These are phyloP conservation scores for Osmerus eperlanus DNA, from an alignment of 2,113 vertebrate species.

Conservation along the genomic window DNA sequence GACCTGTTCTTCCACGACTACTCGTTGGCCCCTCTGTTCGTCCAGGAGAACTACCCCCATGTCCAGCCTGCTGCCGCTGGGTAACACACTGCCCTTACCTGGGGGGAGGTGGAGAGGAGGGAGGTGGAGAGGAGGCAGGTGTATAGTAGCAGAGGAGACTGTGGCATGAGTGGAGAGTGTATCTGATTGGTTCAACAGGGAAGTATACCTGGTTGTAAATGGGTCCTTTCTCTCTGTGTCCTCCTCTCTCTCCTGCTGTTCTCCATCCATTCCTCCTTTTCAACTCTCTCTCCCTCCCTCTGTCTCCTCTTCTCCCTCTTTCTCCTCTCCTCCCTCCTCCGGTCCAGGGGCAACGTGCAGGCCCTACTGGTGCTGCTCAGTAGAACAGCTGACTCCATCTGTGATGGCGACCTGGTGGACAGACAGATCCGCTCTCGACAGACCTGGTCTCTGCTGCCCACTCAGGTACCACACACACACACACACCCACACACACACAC, in stretches of 20 bases:
- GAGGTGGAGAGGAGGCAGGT: too few relatives aligned
- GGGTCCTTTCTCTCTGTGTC: too few relatives aligned
- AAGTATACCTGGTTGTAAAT: too few relatives aligned
- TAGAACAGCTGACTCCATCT: constrained; percentile 92
- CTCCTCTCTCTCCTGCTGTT: background rate
- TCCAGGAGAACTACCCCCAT: constrained; percentile 94
- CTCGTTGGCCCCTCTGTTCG: constrained; percentile 93
- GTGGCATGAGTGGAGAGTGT: too few relatives aligned
- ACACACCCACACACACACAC: background rate
- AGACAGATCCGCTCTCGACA: constrained; percentile 85
- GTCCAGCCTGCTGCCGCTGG: constrained; percentile 86
- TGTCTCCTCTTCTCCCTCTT: background rate
- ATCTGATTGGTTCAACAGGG: too few relatives aligned
- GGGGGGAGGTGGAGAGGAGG: background rate
- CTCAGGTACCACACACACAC: constrained; percentile 75
- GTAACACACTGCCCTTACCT: constrained; percentile 65
- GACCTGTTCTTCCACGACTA: constrained; percentile 99
- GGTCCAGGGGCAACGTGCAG: constrained; percentile 80
- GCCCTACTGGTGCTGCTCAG: constrained; percentile 91
- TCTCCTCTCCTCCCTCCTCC: background rate
- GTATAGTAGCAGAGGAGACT: too few relatives aligned
- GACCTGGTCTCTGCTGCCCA: constrained; percentile 91
- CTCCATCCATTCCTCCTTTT: background rate
- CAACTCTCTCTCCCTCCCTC: background rate
- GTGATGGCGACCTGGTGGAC: constrained; percentile 93